Conservation (phyloP, 2,797 vertebrate species). For the Apogon talboti region DNA sequence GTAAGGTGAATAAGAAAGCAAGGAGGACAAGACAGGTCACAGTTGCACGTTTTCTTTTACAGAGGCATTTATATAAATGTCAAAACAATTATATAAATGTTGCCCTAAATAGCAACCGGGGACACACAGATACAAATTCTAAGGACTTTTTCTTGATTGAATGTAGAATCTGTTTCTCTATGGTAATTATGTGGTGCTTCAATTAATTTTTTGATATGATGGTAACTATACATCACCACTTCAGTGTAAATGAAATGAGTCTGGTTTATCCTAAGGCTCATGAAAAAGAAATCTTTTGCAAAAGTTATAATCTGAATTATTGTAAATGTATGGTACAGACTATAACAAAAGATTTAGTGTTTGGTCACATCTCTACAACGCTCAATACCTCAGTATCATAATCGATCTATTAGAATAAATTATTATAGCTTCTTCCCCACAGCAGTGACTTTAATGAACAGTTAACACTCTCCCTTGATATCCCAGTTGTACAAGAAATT, state of each 20-base stretch:
- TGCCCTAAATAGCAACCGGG: constrained; percentile 14
- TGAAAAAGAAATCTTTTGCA: background rate
- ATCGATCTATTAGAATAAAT: background rate
- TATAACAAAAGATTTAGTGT: constrained; percentile 5
- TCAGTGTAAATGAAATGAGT: background rate
- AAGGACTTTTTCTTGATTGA: background rate
- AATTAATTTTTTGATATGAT: constrained; percentile 5
- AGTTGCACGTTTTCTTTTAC: constrained; percentile 6
- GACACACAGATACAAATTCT: background rate
- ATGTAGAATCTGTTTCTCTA: background rate
- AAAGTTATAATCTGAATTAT: background rate
- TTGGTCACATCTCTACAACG: constrained; percentile 1
- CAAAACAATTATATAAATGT: constrained; percentile 1
- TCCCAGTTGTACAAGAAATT: no score
- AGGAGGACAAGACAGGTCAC: background rate
- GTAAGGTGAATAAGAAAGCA: constrained; percentile 29
- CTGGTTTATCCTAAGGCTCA: background rate
- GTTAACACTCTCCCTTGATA: no score
- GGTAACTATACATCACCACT: background rate
- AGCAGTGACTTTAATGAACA: no score
- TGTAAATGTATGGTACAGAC: no score
- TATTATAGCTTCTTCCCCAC: background rate
- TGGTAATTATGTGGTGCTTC: constrained; percentile 1
- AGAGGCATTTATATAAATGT: constrained; percentile 1
- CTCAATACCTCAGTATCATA: background rate